Conservation (phyloP, 1,140 invertebrate species). For the Scaptomyza pallida region DNA sequence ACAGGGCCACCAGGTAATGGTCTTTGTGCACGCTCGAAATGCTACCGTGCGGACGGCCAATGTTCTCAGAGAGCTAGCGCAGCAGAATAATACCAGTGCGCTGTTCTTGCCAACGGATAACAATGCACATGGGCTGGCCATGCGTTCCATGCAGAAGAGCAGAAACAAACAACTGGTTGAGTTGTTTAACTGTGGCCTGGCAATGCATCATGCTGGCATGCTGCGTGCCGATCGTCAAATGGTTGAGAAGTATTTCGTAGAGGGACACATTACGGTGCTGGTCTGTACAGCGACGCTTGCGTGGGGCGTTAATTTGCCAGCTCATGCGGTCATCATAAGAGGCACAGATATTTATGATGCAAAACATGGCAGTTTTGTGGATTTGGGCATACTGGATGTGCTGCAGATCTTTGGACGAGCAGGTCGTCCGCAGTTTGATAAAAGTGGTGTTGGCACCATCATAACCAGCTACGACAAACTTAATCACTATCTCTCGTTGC, state of each 20-base stretch:
- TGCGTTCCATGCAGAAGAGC: constrained; percentile 88
- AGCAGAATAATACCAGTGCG: constrained; percentile 89
- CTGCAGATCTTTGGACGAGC: constrained; percentile 99
- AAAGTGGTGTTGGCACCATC: constrained; percentile 96
- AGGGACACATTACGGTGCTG: constrained; percentile 95
- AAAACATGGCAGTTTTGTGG: constrained; percentile 96
- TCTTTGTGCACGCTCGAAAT: constrained; percentile 99
- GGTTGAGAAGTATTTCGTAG: constrained; percentile 95
- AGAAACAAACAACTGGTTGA: constrained; percentile 91
- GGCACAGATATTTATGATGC: constrained; percentile 99
- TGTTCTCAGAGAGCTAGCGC: constrained; percentile 90
- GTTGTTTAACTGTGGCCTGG: constrained; percentile 94
- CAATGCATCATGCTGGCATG: constrained; percentile 97
- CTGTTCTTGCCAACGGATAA: constrained; percentile 88
- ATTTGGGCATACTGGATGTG: constrained; percentile 98
- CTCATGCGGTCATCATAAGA: constrained; percentile 97
- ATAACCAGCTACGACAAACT: constrained; percentile 97
- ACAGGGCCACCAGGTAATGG: constrained; percentile 98
- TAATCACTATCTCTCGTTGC: constrained; percentile 95
- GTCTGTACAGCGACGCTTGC: constrained; percentile 99
- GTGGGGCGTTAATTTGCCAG: constrained; percentile 99
- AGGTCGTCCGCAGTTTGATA: constrained; percentile 97
- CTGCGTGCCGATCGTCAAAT: constrained; percentile 86
- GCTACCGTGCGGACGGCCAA: constrained; percentile 95
- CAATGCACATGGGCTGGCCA: constrained; percentile 86